phyloP scores from a whole-genome alignment of 2,113 vertebrate species.

The Crotophaga sulcirostris region DNA sequence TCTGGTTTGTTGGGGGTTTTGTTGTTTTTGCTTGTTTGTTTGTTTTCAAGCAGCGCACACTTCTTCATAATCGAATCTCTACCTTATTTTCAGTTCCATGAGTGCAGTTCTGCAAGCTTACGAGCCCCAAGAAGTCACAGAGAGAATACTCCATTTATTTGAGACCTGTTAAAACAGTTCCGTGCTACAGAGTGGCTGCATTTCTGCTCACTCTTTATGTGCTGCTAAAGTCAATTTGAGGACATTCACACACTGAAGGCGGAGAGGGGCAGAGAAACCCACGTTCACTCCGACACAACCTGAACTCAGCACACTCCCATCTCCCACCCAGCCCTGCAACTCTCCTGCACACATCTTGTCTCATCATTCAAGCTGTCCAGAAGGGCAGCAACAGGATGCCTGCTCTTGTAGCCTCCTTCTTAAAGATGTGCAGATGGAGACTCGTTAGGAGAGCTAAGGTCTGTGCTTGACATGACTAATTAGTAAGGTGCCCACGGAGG shows the following conservation, averaged over 20 bases:
- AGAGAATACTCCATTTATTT: neutral
- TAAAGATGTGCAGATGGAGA: neutral
- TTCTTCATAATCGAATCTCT: neutral
- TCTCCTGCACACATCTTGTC: neutral
- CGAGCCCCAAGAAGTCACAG: neutral
- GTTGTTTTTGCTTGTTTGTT: neutral
- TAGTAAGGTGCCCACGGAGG: neutral
- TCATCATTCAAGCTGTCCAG: neutral
- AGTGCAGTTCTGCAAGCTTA: neutral
- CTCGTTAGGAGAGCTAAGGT: neutral
- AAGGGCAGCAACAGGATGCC: neutral
- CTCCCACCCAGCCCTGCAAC: neutral
- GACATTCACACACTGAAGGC: neutral
- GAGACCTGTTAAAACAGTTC: neutral
- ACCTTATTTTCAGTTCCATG: neutral
- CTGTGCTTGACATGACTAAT: neutral
- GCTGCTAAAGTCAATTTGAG: neutral
- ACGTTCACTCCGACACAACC: neutral
- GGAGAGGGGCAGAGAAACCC: neutral
- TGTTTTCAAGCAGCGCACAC: neutral
- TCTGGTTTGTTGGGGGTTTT: neutral
- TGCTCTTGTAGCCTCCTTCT: neutral
- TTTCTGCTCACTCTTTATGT: neutral
- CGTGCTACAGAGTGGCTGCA: neutral
- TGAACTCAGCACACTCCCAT: neutral